Base-by-base conservation (phyloP, 2,888 invertebrate species). In the Cataglyphis rosenhaueri region DNA sequence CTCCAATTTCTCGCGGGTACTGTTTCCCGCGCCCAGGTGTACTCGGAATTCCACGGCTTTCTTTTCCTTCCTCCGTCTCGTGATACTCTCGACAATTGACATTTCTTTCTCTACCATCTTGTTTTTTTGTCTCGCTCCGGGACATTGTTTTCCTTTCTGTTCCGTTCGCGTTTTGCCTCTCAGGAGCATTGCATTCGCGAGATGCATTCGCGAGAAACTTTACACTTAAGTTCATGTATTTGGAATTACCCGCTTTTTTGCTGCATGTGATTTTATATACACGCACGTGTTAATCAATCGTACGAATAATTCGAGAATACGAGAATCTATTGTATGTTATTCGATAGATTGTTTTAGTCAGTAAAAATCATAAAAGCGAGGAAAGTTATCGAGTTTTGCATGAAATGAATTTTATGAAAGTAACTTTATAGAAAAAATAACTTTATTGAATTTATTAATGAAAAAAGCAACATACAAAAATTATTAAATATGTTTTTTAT, bases 21-120 rank as follows among this genome's bases (percentile, higher is more conserved):
- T 95, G 8, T 95, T 95, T 95, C 95, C 95, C 95, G 93, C 25
- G 21, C 73, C 81, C 78, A 81, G 82, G 68, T 82, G 76, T 57
- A 65, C 61, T 38, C 62, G 76, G 48, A 48, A 85, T 83, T 64
- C 82, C 66, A 44, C 78, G 41, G 21, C 44, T 62, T 29, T 38
- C 70, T 70, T 71, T 71, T 68, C 18, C 41, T 44, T 32, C 68
- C 10, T 21, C 44, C 9, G 41, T 52, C 52, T 82, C 48, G 15
- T 18, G 70, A 41, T 61, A 52, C 21, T 70, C 12, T 82, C 65
- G 66, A 76, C 66, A 78, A 78, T 68, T 57, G 41, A 52, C 10
- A 2, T 18, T 44, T 25, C 44, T 18, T 57, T 64, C 21, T 6
- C 29, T 41, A 0, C 9, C 4, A 0, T 3, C 15, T 35, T 32